These are phyloP conservation scores for Nemurella pictetii DNA, from an alignment of 2,888 invertebrate species.

Conservation along the genomic window DNA sequence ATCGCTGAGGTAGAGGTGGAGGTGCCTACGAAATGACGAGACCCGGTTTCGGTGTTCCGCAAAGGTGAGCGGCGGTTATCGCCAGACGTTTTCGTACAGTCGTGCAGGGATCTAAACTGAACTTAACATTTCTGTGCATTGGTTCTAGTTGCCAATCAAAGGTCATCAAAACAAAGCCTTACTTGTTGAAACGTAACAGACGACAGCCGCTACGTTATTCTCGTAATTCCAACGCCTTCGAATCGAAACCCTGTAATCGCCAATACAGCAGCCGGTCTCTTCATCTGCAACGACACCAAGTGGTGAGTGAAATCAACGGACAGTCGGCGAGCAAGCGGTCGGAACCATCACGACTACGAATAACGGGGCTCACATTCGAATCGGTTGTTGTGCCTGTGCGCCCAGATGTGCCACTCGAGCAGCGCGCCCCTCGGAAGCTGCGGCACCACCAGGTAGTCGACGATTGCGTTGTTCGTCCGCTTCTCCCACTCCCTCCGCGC, in stretches of 20 bases:
- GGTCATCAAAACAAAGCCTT: constrained; percentile 42
- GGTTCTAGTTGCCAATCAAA: too few species aligned
- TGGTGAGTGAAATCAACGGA: not conserved
- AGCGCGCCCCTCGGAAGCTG: constrained; percentile 77
- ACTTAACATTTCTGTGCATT: not conserved
- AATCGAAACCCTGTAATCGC: constrained; percentile 80
- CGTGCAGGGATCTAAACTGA: too few species aligned
- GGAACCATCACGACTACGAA: not conserved
- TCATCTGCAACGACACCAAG: constrained; percentile 64
- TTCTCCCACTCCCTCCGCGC: constrained; percentile 81
- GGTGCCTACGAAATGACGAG: constrained; percentile 20
- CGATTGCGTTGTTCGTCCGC: constrained; percentile 82
- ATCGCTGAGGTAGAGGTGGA: constrained; percentile 35
- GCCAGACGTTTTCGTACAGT: too few species aligned
- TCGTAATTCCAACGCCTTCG: constrained; percentile 87
- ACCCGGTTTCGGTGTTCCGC: too few species aligned
- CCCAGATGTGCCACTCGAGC: constrained; percentile 94
- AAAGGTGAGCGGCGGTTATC: too few species aligned
- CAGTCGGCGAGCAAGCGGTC: not conserved
- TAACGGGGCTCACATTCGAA: constrained; percentile 72
- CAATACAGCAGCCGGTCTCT: constrained; percentile 85
- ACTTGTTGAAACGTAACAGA: constrained; percentile 80
- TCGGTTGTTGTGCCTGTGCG: constrained; percentile 82
- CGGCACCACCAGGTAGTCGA: constrained; percentile 83
- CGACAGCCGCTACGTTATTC: constrained; percentile 82